phyloP scores from a whole-genome alignment of 2,113 vertebrate genomes.

The Bungarus multicinctus region DNA sequence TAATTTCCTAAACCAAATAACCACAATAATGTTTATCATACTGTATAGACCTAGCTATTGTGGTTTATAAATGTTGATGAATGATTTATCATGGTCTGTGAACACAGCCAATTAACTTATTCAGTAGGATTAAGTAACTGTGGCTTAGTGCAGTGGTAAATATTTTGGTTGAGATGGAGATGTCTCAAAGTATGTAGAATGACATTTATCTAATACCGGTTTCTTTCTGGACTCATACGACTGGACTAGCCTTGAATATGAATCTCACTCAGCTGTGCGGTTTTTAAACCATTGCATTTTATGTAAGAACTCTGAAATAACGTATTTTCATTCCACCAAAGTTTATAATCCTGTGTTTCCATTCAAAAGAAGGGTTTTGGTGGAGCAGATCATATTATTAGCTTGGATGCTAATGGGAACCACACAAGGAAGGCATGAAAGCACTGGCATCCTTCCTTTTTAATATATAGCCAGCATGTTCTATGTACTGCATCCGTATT shows the following conservation, averaged over 20 bases:
- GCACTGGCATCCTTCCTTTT: background rate
- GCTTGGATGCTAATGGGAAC: background rate
- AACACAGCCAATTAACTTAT: background rate
- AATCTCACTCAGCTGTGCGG: background rate
- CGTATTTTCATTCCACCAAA: background rate
- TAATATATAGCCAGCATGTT: background rate
- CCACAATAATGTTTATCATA: background rate
- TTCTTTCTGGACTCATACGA: background rate
- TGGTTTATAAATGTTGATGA: background rate
- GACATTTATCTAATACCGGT: background rate
- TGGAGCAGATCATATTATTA: background rate
- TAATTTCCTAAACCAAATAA: background rate
- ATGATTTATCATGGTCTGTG: background rate
- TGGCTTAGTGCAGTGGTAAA: background rate
- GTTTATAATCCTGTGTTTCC: background rate
- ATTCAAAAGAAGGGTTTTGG: background rate
- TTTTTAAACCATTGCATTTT: background rate
- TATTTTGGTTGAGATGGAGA: background rate
- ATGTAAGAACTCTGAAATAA: background rate
- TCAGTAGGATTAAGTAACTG: background rate
- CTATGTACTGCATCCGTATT: background rate
- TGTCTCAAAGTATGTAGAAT: background rate
- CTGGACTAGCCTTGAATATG: background rate
- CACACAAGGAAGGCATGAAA: background rate
- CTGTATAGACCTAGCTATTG: background rate